phyloP scores from a whole-genome alignment of 2,797 vertebrate species.

The Varecia variegata region DNA sequence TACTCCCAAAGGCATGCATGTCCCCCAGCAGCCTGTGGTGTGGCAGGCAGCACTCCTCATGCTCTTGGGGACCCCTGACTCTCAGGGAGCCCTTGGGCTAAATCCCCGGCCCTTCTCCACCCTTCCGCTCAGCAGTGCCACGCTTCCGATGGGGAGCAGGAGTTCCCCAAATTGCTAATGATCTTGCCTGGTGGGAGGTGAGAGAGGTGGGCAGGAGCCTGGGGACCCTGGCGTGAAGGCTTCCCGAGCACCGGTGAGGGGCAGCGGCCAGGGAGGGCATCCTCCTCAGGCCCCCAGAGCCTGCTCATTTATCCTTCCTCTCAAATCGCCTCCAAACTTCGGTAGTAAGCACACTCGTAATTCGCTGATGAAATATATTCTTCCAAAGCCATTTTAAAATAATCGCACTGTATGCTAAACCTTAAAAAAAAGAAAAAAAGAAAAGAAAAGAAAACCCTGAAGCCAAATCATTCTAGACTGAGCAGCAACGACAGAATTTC shows the following conservation, averaged over 20 bases:
- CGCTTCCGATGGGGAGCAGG: background rate
- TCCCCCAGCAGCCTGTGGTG: background rate
- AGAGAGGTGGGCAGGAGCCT: background rate
- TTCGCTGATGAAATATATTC: slow-evolving; percentile 66
- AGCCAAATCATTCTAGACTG: slow-evolving; percentile 62
- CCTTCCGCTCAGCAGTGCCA: background rate
- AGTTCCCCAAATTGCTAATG: background rate
- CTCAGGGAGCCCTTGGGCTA: background rate
- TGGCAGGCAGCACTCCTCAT: background rate
- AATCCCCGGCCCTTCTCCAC: background rate
- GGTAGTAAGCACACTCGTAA: background rate
- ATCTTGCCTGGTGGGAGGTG: background rate
- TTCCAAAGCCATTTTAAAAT: slow-evolving; percentile 75
- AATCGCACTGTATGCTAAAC: slow-evolving; percentile 55
- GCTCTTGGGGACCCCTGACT: background rate
- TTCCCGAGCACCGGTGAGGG: background rate
- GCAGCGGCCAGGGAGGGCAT: background rate
- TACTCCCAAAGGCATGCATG: rapidly evolving
- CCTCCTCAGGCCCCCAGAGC: background rate
- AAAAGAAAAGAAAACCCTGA: slow-evolving; percentile 40
- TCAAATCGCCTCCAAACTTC: slow-evolving; percentile 58
- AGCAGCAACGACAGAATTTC: slow-evolving; percentile 65
- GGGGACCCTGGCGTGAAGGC: background rate
- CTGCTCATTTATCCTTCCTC: slow-evolving; percentile 50
- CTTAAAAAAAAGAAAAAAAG: background rate